Percentiles rank a stretch among this genome's conserved stretches.
These are phyloP conservation scores for Lepidotrigona ventralis DNA, from an alignment of 1,140 invertebrate species.

Conservation along the genomic window DNA sequence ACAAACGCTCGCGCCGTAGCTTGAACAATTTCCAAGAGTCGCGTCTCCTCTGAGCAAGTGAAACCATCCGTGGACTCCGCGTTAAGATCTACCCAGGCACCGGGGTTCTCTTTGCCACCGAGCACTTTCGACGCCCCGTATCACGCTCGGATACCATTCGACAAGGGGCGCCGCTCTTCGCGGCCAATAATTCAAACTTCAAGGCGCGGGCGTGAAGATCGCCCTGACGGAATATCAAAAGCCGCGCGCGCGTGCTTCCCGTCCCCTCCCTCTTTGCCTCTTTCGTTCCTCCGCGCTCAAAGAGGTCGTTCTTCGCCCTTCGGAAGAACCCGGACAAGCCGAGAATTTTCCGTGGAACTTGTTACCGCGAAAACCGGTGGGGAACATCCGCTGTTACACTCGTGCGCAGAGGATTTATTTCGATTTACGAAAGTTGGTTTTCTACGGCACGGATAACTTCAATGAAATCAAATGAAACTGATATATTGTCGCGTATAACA, in stretches of 20 bases:
- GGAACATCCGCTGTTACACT: not conserved
- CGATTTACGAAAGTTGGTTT: not conserved
- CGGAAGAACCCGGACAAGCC: constrained; percentile 9
- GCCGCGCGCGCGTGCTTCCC: constrained; percentile 42
- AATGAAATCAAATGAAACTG: not conserved
- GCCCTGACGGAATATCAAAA: constrained; percentile 66
- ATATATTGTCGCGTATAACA: not conserved
- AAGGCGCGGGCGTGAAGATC: constrained; percentile 68
- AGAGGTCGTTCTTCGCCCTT: constrained; percentile 40
- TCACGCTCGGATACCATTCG: constrained; percentile 68
- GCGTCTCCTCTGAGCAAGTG: not conserved
- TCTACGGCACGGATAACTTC: too few species aligned
- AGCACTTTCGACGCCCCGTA: constrained; percentile 55
- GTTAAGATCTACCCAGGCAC: constrained; percentile 31
- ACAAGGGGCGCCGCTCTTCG: constrained; percentile 68
- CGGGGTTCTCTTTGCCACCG: constrained; percentile 55
- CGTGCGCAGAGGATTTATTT: not conserved
- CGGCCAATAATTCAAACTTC: constrained; percentile 69
- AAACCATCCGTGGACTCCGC: constrained; percentile 23
- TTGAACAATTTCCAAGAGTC: constrained; percentile 16
- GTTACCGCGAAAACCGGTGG: not conserved
- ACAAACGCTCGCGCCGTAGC: not conserved
- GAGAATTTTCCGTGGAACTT: not conserved
- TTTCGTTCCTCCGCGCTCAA: not conserved
- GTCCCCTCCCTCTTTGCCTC: constrained; percentile 5